Evolutionary conservation across 92 coral and sea anemone species (phyloP).

Genomic region (Umimayanthus kanabou): DNA sequence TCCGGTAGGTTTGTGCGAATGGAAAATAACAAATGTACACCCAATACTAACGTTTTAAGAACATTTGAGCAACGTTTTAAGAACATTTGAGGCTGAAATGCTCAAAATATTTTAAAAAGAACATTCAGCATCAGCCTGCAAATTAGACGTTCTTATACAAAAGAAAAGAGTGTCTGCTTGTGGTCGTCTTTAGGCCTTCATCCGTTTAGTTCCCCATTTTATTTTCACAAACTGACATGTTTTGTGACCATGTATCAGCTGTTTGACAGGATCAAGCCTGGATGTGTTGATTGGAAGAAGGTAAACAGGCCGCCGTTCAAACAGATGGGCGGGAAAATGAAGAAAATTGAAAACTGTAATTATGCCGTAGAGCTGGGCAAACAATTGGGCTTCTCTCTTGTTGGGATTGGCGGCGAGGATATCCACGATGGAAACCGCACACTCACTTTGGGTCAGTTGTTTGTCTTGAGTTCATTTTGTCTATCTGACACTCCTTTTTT

Average conservation of each 20-base stretch:
- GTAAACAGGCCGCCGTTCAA: conserved; percentile 77
- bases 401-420: conserved; percentile 87
- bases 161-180: too few species aligned
- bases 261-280: conserved; percentile 82
- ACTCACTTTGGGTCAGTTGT: conserved; percentile 75
- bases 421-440: conserved; percentile 81
- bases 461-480: background rate
- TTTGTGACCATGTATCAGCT: conserved; percentile 52
- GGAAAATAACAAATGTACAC: too few species aligned
- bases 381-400: conserved; percentile 73
- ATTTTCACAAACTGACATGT: background rate
- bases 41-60: too few species aligned
- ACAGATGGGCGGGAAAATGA: conserved; percentile 94
- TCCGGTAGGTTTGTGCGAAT: too few species aligned
- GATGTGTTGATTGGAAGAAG: conserved; percentile 76
- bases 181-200: background rate
- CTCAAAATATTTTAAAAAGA: too few species aligned
- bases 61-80: too few species aligned
- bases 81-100: too few species aligned
- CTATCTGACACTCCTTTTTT: background rate
- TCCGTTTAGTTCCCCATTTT: background rate
- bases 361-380: conserved; percentile 86
- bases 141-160: too few species aligned
- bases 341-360: conserved; percentile 90
- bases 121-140: too few species aligned